Evolutionary conservation across 2,888 invertebrate species (phyloP).

Genomic region (Calameuta idolon): DNA sequence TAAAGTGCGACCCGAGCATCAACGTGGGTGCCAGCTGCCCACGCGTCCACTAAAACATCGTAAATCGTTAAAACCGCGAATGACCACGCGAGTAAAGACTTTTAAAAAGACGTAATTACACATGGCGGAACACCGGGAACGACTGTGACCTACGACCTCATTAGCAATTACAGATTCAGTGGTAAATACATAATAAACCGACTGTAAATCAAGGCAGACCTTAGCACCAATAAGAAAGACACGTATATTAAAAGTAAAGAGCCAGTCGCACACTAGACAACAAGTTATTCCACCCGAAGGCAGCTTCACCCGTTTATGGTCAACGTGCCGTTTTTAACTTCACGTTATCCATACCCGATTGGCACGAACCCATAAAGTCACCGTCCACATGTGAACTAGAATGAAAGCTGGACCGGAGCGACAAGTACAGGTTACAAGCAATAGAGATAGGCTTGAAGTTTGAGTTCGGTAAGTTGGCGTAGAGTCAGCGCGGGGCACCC

Average conservation of each 20-base stretch:
- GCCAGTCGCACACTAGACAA: background rate
- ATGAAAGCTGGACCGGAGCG: background rate
- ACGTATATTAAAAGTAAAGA: background rate
- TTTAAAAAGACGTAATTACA: background rate
- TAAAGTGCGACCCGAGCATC: background rate
- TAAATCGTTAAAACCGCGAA: background rate
- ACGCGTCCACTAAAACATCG: background rate
- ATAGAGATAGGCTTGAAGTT: slow-evolving; percentile 1
- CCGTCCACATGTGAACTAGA: background rate
- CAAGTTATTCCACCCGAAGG: background rate
- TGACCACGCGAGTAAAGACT: background rate
- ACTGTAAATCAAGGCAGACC: background rate
- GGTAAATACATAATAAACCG: background rate
- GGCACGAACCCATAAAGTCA: background rate
- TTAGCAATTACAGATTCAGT: background rate
- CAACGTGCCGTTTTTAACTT: background rate
- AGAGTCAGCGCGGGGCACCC: slow-evolving; percentile 45
- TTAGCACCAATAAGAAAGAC: background rate
- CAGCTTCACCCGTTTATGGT: background rate
- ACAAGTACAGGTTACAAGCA: background rate
- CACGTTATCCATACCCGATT: background rate
- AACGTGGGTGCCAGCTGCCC: background rate
- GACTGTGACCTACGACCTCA: background rate
- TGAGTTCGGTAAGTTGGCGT: slow-evolving; percentile 15
- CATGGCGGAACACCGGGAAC: background rate